phyloP scores from a whole-genome alignment of 1,140 invertebrate genomes.

The Drosophila kohkoa region DNA sequence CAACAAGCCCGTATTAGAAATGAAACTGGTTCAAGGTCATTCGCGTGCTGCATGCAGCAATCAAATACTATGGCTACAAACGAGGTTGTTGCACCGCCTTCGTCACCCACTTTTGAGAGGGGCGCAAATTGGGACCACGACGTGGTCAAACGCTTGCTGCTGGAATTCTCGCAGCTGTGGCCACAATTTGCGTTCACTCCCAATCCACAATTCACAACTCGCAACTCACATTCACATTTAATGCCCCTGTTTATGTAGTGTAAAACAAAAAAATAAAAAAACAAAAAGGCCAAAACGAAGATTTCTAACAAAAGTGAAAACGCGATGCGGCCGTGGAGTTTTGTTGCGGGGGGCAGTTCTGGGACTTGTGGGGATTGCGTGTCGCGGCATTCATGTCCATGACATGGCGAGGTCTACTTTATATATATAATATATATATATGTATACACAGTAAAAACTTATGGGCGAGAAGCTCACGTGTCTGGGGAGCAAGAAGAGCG shows the following conservation, averaged over 20 bases:
- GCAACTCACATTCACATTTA: conserved; percentile 46
- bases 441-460: too few relatives aligned
- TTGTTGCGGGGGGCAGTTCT: background rate
- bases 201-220: conserved; percentile 1
- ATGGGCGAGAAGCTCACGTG: conserved; percentile 71
- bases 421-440: conserved; percentile 9
- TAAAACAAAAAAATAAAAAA: conserved; percentile 16
- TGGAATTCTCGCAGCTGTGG: conserved; percentile 10
- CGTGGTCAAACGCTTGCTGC: conserved; percentile 42
- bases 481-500: conserved; percentile 34
- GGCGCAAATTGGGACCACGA: conserved; percentile 3
- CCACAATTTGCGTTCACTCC: background rate
- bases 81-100: conserved; percentile 77
- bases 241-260: conserved; percentile 59
- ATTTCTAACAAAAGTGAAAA: conserved; percentile 64
- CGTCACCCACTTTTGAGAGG: conserved; percentile 25
- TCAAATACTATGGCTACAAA: conserved; percentile 47
- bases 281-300: conserved; percentile 11
- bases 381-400: conserved; percentile 67
- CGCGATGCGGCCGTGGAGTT: conserved; percentile 4
- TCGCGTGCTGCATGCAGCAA: conserved; percentile 29
- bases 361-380: conserved; percentile 59
- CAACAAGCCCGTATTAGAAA: conserved; percentile 56
- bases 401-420: conserved; percentile 70
- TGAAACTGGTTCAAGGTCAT: conserved; percentile 80